These are phyloP conservation scores for Rutilus rutilus DNA, from an alignment of 2,113 vertebrate species.

Conservation along the genomic window DNA sequence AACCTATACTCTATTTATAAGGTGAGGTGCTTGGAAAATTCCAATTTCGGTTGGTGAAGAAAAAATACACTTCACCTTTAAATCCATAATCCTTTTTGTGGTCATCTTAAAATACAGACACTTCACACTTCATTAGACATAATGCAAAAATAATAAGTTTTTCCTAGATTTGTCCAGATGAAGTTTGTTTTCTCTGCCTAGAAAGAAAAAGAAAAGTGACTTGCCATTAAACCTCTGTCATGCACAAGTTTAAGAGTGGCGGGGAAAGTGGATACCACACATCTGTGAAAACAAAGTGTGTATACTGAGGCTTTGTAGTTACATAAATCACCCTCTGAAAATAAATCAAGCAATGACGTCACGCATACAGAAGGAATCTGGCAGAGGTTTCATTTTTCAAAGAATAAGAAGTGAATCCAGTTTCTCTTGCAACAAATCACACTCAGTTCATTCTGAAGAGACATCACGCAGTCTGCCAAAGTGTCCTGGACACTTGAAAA, in stretches of 20 bases:
- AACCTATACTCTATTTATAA: background rate
- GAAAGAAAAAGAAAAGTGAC: slow-evolving; percentile 17
- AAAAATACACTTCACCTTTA: background rate
- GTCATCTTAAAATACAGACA: background rate
- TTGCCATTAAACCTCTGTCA: slow-evolving; percentile 18
- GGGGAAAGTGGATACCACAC: slow-evolving; percentile 1
- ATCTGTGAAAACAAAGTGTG: slow-evolving; percentile 34
- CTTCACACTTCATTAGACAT: too few relatives aligned
- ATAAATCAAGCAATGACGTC: slow-evolving; percentile 10
- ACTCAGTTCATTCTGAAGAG: too few relatives aligned
- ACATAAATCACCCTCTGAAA: slow-evolving; percentile 43
- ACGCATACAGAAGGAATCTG: slow-evolving; percentile 8
- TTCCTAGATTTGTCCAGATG: background rate
- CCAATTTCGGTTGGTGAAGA: background rate
- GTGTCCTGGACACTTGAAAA: background rate
- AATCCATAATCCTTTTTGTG: background rate
- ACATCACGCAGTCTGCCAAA: background rate
- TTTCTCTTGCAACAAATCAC: background rate
- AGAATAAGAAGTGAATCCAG: background rate
- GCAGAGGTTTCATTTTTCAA: background rate
- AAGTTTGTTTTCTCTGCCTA: background rate
- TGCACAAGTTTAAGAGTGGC: background rate
- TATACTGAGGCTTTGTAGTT: background rate
- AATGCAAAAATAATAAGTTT: background rate
- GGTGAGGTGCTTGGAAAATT: background rate